These are phyloP conservation scores for Teleopsis dalmanni DNA, from an alignment of 1,140 invertebrate species.

Conservation along the genomic window DNA sequence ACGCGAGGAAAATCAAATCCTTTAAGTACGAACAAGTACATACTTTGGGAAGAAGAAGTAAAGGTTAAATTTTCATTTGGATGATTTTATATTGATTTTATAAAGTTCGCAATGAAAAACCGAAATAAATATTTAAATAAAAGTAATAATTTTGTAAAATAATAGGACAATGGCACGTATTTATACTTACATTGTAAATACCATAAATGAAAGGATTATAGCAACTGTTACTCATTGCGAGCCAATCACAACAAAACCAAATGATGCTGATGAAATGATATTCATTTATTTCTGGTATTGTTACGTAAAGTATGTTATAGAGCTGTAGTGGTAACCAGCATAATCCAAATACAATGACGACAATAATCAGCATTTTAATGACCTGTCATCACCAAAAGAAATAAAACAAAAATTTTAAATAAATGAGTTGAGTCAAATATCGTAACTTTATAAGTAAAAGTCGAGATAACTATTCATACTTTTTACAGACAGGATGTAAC, in stretches of 20 bases:
- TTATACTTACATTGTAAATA: slow-evolving; percentile 70
- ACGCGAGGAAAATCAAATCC: no score
- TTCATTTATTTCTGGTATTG: slow-evolving; percentile 63
- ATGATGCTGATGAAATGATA: slow-evolving; percentile 70
- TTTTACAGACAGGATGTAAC: no score
- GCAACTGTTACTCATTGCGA: slow-evolving; percentile 81
- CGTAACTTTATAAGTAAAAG: neutral
- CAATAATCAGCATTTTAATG: slow-evolving; percentile 77
- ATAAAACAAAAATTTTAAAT: neutral
- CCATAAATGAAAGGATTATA: slow-evolving; percentile 83
- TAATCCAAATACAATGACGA: slow-evolving; percentile 69
- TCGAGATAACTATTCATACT: neutral
- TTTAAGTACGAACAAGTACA: no score
- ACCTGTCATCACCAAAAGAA: slow-evolving; percentile 51
- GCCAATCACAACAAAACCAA: slow-evolving; percentile 75
- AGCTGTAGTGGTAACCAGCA: slow-evolving; percentile 76
- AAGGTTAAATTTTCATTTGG: no score
- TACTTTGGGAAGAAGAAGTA: no score
- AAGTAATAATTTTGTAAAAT: no score
- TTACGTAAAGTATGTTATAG: slow-evolving; percentile 64
- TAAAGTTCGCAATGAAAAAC: no score
- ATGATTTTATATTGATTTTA: no score
- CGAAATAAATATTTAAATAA: no score
- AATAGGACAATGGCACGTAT: no score
- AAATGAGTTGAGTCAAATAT: neutral